Evolutionary conservation across 2,113 vertebrate species (phyloP), one percentile per base, ranked within the genome.

Genomic region (Pteruthius melanotis): DNA sequence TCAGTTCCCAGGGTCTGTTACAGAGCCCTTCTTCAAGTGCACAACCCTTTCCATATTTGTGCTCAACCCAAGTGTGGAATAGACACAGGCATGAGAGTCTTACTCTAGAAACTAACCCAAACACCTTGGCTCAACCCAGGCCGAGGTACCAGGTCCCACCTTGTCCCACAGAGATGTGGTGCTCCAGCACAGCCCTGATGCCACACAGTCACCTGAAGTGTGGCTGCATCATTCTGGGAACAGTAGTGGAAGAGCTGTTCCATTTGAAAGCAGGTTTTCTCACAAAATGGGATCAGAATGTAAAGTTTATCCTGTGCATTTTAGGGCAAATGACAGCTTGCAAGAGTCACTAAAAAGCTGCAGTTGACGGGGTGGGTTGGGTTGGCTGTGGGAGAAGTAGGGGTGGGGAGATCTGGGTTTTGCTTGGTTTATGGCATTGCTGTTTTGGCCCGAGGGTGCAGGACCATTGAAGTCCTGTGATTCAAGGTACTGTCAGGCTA

Each of bases 81-180:
- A 9, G 83, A 30, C 27, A 42, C 1, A 5, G 57, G 44, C 12
- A 54, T 15, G 44, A 65, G 54, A 45, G 30, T 28, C 28, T 64
- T 59, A 3, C 9, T 49, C 24, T 4, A 20, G 39, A 83, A 76
- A 59, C n/a, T 2, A 24, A 40, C 31, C 30, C 78, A 47, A 9
- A 19, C 30, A 26, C 19, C 11, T 8, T 42, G 66, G 50, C n/a
- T 49, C 50, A 68, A 37, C 16, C 11, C 45, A 31, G 64, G 72
- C 53, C 1, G 3, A 18, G 31, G 8, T 2, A 8, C 18, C 39
- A 30, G 40, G 19, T 42, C 71, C 15, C 26, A 26, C 35, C 33
- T 50, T 10, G 1, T 57, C 60, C 42, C 22, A 4, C 16, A 12
- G 61, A 31, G 20, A 4, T 0, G 1, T 2, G 61, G 7, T 37